phyloP scores from a whole-genome alignment of 1,140 invertebrate genomes.

The Drosophila sturtevanti region DNA sequence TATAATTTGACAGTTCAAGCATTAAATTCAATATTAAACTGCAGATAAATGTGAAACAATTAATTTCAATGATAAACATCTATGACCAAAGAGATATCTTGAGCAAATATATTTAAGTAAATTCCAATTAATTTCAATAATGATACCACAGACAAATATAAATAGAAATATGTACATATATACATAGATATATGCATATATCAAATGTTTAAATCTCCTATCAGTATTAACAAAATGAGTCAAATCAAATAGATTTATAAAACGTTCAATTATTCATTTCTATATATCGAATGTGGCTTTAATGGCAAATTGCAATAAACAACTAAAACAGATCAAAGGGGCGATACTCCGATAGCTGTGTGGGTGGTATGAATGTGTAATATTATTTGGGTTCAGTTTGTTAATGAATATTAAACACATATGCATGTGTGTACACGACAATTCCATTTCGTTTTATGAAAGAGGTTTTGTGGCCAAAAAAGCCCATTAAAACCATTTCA shows the following conservation, averaged over 20 bases:
- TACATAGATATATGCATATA: conserved; percentile 7
- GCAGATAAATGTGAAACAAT: background rate
- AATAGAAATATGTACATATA: background rate
- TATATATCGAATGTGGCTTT: conserved; percentile 40
- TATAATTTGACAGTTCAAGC: background rate
- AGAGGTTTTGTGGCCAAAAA: conserved; percentile 7
- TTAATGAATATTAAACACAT: conserved; percentile 49
- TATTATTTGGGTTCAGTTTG: conserved; percentile 42
- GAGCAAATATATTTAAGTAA: background rate
- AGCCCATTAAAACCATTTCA: conserved; percentile 41
- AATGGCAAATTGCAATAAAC: conserved; percentile 44
- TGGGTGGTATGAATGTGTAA: conserved; percentile 33
- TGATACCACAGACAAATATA: background rate
- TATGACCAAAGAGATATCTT: background rate
- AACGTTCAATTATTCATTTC: conserved; percentile 46
- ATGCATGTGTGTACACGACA: background rate
- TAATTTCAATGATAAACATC: conserved; percentile 6
- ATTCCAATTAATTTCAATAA: conserved; percentile 14
- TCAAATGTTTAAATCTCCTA: conserved; percentile 35
- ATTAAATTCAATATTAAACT: conserved; percentile 4
- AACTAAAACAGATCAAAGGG: conserved; percentile 33
- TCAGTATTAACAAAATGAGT: conserved; percentile 53
- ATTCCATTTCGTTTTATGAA: conserved; percentile 24
- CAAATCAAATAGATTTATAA: conserved; percentile 50
- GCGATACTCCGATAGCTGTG: background rate